Percentiles rank a stretch among this genome's conserved stretches.
Evolutionary conservation across 2,113 vertebrate species (phyloP).

Genomic region (Phalacrocorax carbo): DNA sequence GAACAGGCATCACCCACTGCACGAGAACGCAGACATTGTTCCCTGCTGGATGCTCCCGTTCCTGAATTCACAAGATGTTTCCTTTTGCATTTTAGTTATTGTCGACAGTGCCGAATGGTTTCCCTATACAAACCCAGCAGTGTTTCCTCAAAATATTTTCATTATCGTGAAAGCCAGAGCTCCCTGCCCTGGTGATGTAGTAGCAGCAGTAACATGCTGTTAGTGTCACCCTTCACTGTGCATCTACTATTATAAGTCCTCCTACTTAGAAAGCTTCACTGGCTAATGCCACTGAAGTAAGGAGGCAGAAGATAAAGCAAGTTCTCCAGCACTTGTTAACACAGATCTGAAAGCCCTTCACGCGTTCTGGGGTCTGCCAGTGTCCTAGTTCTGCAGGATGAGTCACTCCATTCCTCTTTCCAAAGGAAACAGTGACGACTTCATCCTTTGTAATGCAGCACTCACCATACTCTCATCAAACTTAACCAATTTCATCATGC

Average conservation of each 20-base stretch:
- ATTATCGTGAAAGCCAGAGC: background rate
- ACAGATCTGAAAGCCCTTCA: background rate
- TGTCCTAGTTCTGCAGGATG: background rate
- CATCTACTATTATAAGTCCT: background rate
- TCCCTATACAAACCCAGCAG: background rate
- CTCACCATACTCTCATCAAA: background rate
- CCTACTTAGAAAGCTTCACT: background rate
- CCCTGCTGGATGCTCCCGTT: background rate
- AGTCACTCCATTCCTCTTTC: background rate
- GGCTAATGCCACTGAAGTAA: background rate
- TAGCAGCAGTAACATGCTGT: background rate
- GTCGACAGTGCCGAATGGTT: background rate
- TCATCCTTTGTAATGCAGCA: background rate
- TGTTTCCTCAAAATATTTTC: background rate
- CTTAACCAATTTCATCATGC: background rate
- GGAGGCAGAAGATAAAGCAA: background rate
- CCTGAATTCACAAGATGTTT: background rate
- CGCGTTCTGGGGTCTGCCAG: background rate
- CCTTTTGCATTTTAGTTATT: background rate
- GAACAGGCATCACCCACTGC: background rate
- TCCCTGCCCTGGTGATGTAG: background rate
- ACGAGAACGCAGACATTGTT: rapidly evolving
- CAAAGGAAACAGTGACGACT: background rate
- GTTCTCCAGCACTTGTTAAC: background rate
- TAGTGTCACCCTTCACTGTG: background rate